Percentiles rank a stretch among this genome's conserved stretches.
phyloP scores from a whole-genome alignment of 2,888 invertebrate genomes.

The Pseudoips prasinana region DNA sequence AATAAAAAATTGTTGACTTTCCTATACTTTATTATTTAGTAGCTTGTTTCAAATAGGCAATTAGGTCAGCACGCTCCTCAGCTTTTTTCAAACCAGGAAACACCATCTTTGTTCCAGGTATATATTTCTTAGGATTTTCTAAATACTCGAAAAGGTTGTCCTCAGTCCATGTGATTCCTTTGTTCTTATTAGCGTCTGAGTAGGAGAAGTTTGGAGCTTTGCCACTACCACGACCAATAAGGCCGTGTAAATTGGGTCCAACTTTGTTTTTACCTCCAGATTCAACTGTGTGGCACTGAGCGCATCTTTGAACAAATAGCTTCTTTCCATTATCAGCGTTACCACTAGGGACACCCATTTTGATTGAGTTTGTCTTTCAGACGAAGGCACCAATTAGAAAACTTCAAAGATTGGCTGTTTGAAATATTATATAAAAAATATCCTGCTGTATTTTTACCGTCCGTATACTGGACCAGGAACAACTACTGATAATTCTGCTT shows the following conservation, averaged over 20 bases:
- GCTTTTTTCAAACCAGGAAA: slow-evolving; percentile 98
- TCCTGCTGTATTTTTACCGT: too few species aligned
- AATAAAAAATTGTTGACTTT: too few species aligned
- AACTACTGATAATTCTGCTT: too few species aligned
- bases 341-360: slow-evolving; percentile 91
- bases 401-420: too few species aligned
- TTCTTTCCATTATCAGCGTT: slow-evolving; percentile 99
- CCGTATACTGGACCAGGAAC: too few species aligned
- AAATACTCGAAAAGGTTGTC: slow-evolving; percentile 97
- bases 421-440: too few species aligned
- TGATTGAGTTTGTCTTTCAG: slow-evolving; percentile 20
- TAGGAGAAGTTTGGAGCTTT: slow-evolving; percentile 1
- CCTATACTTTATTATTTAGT: slow-evolving; percentile 52
- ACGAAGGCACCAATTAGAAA: too few species aligned
- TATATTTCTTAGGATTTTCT: slow-evolving; percentile 99
- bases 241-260: slow-evolving; percentile 18
- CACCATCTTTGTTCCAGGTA: slow-evolving; percentile 99
- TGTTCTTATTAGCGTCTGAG: slow-evolving; percentile 18
- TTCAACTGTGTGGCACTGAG: slow-evolving; percentile 96
- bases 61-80: slow-evolving; percentile 95
- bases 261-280: slow-evolving; percentile 22
- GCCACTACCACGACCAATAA: slow-evolving; percentile 12
- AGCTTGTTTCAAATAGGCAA: slow-evolving; percentile 93
- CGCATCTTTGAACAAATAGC: slow-evolving; percentile 96
- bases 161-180: slow-evolving; percentile 95